Percentiles rank a stretch among this genome's conserved stretches.
Conservation (phyloP, 2,113 vertebrate genomes). For the Phaethon lepturus region DNA sequence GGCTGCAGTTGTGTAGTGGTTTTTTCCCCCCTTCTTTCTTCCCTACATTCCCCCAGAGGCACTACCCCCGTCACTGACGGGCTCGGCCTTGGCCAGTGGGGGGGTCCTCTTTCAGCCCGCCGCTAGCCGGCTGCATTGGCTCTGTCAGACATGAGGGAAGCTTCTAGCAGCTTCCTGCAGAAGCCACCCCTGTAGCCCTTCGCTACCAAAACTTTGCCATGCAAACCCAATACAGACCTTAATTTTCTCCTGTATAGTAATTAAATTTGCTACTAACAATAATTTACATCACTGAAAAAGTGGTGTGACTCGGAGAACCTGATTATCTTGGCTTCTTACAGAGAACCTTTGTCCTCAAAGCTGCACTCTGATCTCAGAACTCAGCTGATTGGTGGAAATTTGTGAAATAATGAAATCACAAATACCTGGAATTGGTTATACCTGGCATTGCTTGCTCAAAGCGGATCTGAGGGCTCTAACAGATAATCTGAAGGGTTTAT, state of each 20-base stretch:
- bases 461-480: not conserved
- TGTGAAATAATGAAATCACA: not conserved
- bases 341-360: not conserved
- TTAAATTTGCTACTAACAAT: not conserved
- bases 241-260: not conserved
- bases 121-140: too few species aligned
- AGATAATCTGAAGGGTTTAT: not conserved
- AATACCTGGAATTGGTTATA: not conserved
- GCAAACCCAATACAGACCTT: too few species aligned
- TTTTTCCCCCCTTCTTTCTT: too few species aligned
- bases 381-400: not conserved
- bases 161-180: too few species aligned
- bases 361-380: not conserved
- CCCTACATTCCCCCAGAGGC: too few species aligned
- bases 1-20: too few species aligned
- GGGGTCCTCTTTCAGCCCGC: too few species aligned
- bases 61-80: too few species aligned
- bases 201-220: too few species aligned
- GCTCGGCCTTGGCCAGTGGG: too few species aligned
- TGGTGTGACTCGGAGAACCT: not conserved
- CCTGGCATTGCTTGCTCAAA: not conserved
- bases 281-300: not conserved
- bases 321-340: not conserved
- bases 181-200: too few species aligned
- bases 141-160: too few species aligned